These are phyloP conservation scores for Octodon degus DNA, from an alignment of 2,113 vertebrate species.

Conservation along the genomic window DNA sequence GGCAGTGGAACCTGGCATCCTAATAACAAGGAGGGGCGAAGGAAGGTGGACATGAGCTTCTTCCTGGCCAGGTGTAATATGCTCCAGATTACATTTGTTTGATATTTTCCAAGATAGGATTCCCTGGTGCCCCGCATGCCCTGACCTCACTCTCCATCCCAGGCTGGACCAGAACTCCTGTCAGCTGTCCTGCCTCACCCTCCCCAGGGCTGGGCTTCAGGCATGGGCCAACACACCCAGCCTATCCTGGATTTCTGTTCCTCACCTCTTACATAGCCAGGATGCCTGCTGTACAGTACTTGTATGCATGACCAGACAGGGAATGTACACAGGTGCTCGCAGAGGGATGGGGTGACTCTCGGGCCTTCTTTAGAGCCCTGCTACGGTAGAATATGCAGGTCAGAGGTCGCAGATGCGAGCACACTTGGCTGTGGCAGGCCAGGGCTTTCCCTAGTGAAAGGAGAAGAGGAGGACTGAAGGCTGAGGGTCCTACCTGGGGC, in stretches of 20 bases:
- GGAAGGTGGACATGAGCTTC: not conserved
- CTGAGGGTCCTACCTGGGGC: rapidly evolving
- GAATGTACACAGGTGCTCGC: not conserved
- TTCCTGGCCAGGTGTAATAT: not conserved
- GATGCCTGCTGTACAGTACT: not conserved
- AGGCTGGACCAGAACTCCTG: not conserved
- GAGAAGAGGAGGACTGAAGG: not conserved
- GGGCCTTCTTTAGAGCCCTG: not conserved
- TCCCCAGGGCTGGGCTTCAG: not conserved
- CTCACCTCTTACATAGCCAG: not conserved
- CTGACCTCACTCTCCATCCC: not conserved
- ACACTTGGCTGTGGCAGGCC: not conserved
- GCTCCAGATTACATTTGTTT: not conserved
- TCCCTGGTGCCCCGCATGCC: not conserved
- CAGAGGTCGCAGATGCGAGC: not conserved
- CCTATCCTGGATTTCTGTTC: not conserved
- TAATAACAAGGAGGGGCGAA: not conserved
- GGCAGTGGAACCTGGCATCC: not conserved
- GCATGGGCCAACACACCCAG: not conserved
- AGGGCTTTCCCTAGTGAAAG: not conserved
- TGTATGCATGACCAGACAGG: not conserved
- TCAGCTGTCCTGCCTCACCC: not conserved
- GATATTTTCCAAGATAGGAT: not conserved
- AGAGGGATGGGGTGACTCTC: not conserved
- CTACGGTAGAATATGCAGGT: not conserved